Evolutionary conservation across 2,113 vertebrate species (phyloP), one percentile per base, ranked within the genome.

Genomic region (Bujurquina vittata): DNA sequence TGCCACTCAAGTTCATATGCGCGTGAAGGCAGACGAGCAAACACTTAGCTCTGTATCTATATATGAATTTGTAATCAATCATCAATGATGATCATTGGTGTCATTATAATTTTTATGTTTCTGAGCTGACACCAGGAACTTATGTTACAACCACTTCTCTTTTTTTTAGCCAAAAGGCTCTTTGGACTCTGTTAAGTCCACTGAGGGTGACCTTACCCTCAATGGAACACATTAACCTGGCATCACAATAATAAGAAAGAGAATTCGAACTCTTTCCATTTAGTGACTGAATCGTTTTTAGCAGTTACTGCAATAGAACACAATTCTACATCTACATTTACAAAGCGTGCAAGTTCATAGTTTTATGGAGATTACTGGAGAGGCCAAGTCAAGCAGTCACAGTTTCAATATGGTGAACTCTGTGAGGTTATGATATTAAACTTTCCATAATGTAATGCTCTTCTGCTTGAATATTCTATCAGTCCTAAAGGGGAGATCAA

Each of bases 361-460:
- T 55, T 74, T 82, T 65, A 57, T 46, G 40, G 40, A 75, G 46
- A 72, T 72, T 65, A 83, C 33, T 79, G 62, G 40, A n/a, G 59
- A 58, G 22, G 58, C 87, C 65, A 74, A 81, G 54, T 54, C 10
- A 58, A 62, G 76, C 52, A 40, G 26, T 77, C 58, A 63, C n/a
- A 20, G 73, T 56, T 83, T 33, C 80, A 84, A 81, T 80, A 73
- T 79, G 33, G 56, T 54, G 57, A 79, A 62, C 54, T 79, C 57
- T 31, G 26, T 10, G 56, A 46, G 81, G 67, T 75, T 79, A 75
- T 74, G 54, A 75, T 61, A 85, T 23, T 61, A 84, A 75, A 82
- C 17, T 15, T 72, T n/a, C 60, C 74, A 22, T 40, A 60, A 8
- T 76, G 31, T 60, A 79, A 80, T 10, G 17, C 52, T 75, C 37